Evolutionary conservation across 2,113 vertebrate species (phyloP).

Genomic region (Lepidothrix coronata): DNA sequence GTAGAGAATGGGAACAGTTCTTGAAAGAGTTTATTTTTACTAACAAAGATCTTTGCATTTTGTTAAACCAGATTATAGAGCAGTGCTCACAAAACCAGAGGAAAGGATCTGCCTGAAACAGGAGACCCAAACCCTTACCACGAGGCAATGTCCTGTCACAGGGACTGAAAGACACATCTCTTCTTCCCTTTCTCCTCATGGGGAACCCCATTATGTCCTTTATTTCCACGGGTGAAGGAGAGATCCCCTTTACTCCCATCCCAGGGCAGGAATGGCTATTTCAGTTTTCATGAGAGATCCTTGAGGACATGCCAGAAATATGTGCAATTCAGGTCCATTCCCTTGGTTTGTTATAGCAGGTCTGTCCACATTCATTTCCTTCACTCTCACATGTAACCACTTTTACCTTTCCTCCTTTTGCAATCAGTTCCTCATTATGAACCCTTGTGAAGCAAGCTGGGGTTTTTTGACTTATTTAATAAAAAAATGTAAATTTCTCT

Average conservation of each 20-base stretch:
- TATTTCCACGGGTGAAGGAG: not conserved
- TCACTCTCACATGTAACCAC: not conserved
- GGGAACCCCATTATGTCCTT: not conserved
- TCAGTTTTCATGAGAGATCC: not conserved
- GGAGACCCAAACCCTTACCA: not conserved
- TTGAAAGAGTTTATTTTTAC: not conserved
- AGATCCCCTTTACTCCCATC: not conserved
- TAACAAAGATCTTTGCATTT: not conserved
- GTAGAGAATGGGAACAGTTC: not conserved
- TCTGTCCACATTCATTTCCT: not conserved
- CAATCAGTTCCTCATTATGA: not conserved
- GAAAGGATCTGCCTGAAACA: not conserved
- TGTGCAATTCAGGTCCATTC: not conserved
- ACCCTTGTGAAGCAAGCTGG: not conserved
- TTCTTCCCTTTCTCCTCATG: not conserved
- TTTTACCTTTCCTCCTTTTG: not conserved
- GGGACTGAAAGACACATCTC: not conserved
- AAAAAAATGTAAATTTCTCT: not conserved
- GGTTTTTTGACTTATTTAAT: not conserved
- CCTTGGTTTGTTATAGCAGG: not conserved
- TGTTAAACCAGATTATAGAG: not conserved
- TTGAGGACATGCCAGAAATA: not conserved
- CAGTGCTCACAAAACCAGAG: not conserved
- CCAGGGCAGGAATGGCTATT: not conserved
- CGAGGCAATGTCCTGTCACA: fast-evolving